These are phyloP conservation scores for Cerastoderma edule DNA, from an alignment of 2,888 invertebrate genomes.

Conservation along the genomic window DNA sequence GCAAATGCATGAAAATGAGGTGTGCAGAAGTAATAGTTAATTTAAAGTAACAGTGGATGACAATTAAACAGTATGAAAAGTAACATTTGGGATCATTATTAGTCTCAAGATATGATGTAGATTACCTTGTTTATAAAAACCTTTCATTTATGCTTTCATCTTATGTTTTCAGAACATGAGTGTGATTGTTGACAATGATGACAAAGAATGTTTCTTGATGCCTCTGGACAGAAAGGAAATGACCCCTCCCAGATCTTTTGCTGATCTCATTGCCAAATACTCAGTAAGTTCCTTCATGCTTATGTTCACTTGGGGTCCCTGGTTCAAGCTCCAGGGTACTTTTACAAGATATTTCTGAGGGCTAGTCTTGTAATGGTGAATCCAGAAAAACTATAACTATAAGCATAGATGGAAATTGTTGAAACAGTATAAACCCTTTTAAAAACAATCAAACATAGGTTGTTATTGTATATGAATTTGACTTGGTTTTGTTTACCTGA, in stretches of 20 bases:
- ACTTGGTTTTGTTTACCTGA: no score
- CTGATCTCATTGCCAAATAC: slow-evolving; percentile 92
- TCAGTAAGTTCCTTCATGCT: slow-evolving; percentile 85
- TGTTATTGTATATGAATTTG: neutral
- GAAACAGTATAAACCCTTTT: neutral
- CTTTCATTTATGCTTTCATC: neutral
- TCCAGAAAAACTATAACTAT: neutral
- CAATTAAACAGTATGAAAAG: no score
- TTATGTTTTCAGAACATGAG: slow-evolving; percentile 86
- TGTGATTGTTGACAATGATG: slow-evolving; percentile 91
- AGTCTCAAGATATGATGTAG: no score
- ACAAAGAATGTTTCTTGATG: slow-evolving; percentile 94
- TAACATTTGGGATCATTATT: no score
- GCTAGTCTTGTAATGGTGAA: neutral
- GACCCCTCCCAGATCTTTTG: slow-evolving; percentile 91
- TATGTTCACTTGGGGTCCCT: neutral
- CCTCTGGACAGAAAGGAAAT: slow-evolving; percentile 89
- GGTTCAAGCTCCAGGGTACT: no score
- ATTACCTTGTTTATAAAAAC: neutral
- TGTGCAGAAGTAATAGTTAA: no score
- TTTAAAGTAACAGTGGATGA: no score
- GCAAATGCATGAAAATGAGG: no score
- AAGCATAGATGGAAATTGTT: neutral
- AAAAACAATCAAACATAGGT: neutral
- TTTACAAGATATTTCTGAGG: neutral